phyloP scores from a whole-genome alignment of 53 echinoderm and acorn worm genomes.

The Temnopleurus reevesii region DNA sequence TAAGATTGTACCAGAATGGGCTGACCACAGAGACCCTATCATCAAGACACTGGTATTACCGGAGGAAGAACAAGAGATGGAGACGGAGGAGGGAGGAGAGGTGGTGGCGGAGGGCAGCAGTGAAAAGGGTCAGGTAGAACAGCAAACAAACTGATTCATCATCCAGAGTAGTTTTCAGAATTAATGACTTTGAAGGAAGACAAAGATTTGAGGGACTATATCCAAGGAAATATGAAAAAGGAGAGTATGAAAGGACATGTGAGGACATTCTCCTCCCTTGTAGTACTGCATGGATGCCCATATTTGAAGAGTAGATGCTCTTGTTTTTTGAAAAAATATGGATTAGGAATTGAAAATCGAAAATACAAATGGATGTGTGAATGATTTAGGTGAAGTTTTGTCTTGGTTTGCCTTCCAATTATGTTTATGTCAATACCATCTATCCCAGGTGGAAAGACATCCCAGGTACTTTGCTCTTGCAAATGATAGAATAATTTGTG shows the following conservation, averaged over 20 bases:
- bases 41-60: conserved; percentile 75
- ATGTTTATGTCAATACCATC: too few species aligned
- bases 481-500: too few species aligned
- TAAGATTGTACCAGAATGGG: conserved; percentile 88
- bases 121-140: neutral
- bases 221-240: neutral
- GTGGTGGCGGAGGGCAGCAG: neutral
- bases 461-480: too few species aligned
- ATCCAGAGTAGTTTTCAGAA: too few species aligned
- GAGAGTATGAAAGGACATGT: neutral
- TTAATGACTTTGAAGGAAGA: too few species aligned
- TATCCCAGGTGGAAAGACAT: too few species aligned
- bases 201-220: neutral
- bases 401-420: too few species aligned
- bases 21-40: conserved; percentile 75
- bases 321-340: neutral
- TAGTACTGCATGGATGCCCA: neutral
- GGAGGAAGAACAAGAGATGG: conserved; percentile 54
- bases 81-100: conserved; percentile 48
- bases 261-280: neutral
- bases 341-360: neutral
- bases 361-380: neutral
- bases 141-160: neutral
- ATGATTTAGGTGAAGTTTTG: too few species aligned
- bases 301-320: neutral